phyloP scores from a whole-genome alignment of 2,113 vertebrate genomes.

The Myiozetetes cayanensis region DNA sequence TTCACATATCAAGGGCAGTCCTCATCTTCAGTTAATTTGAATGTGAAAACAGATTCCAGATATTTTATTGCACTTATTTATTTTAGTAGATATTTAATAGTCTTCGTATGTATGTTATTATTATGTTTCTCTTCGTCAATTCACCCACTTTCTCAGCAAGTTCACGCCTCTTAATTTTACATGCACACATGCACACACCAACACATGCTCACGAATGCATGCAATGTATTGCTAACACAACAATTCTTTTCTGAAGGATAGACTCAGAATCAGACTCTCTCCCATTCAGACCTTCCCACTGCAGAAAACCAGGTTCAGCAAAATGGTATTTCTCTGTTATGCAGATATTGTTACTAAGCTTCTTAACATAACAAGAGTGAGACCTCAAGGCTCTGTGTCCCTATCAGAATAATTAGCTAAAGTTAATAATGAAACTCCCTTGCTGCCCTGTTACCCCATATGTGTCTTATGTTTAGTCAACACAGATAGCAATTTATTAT shows the following conservation, averaged over 20 bases:
- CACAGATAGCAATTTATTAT: background rate
- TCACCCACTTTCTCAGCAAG: background rate
- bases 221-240: background rate
- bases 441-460: background rate
- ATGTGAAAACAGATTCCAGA: background rate
- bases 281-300: background rate
- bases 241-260: background rate
- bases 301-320: background rate
- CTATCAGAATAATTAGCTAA: slow-evolving; percentile 14
- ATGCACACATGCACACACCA: background rate
- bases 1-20: background rate
- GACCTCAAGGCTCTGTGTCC: background rate
- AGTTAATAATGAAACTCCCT: background rate
- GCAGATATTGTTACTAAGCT: background rate
- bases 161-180: background rate
- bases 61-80: background rate
- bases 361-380: background rate
- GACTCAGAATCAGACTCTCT: background rate
- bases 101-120: background rate
- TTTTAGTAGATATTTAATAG: background rate
- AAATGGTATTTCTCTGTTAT: background rate
- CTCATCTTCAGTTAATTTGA: background rate
- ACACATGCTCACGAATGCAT: background rate
- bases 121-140: background rate
- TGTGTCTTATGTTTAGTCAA: background rate